Evolutionary conservation across 2,888 invertebrate species (phyloP).

Genomic region (Saturnia pavonia): DNA sequence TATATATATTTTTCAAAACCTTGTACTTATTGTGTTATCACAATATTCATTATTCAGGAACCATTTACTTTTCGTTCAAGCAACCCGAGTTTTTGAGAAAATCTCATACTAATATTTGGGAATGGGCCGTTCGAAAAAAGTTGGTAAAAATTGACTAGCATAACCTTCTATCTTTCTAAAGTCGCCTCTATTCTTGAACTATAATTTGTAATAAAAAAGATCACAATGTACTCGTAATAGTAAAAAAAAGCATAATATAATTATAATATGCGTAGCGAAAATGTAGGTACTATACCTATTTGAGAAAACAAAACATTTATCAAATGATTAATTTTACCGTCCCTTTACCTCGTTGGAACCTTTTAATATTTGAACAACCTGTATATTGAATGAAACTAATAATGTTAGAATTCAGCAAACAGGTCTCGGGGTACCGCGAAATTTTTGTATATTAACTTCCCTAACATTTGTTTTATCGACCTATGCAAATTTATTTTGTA

Average conservation of each 20-base stretch:
- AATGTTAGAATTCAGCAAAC: slow-evolving; percentile 25
- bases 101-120: no score
- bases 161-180: no score
- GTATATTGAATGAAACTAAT: slow-evolving; percentile 38
- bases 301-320: background rate
- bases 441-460: slow-evolving; percentile 19
- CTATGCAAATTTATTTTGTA: slow-evolving; percentile 5
- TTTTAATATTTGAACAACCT: slow-evolving; percentile 35
- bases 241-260: no score
- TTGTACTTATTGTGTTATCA: no score
- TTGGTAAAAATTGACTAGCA: no score
- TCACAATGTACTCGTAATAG: no score
- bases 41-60: no score
- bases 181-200: no score
- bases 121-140: no score
- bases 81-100: no score
- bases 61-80: no score
- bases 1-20: no score
- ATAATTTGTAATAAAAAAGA: background rate
- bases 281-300: background rate
- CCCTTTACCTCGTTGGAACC: slow-evolving; percentile 22
- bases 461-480: slow-evolving; percentile 2
- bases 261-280: background rate
- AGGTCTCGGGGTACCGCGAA: slow-evolving; percentile 3
- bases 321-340: slow-evolving; percentile 17